Conservation (phyloP, 2,113 vertebrate species). For the Solenodon paradoxus region DNA sequence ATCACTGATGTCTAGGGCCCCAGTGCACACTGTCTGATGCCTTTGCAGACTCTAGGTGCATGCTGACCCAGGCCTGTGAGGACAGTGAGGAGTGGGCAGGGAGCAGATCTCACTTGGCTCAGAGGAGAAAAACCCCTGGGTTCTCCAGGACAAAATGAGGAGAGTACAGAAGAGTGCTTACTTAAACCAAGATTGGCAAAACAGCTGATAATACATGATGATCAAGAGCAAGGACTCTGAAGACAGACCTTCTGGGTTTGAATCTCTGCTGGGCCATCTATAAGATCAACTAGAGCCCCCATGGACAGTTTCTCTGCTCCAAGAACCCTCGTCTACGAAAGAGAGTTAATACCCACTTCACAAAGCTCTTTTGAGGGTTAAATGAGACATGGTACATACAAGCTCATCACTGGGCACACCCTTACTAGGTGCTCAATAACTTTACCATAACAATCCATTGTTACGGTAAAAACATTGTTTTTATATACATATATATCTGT, state of each 20-base stretch:
- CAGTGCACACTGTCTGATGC: not conserved
- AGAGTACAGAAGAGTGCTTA: not conserved
- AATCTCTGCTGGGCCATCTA: not conserved
- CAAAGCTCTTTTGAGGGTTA: not conserved
- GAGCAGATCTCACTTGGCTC: not conserved
- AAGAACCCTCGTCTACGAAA: not conserved
- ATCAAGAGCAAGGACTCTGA: not conserved
- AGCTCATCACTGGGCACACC: not conserved
- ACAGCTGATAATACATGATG: not conserved
- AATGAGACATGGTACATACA: not conserved
- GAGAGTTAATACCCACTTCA: not conserved
- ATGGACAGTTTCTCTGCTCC: not conserved
- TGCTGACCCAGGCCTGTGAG: not conserved
- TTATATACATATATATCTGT: too few species aligned
- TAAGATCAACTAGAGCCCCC: not conserved
- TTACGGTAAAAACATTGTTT: not conserved
- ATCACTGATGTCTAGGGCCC: not conserved
- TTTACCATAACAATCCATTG: not conserved
- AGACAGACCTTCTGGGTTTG: not conserved
- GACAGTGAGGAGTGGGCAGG: not conserved
- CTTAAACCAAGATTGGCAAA: not conserved
- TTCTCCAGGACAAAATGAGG: not conserved
- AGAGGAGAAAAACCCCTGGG: not conserved
- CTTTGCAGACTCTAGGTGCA: not conserved
- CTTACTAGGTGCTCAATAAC: not conserved